phyloP scores from a whole-genome alignment of 2,113 vertebrate genomes.

The Ginglymostoma cirratum region DNA sequence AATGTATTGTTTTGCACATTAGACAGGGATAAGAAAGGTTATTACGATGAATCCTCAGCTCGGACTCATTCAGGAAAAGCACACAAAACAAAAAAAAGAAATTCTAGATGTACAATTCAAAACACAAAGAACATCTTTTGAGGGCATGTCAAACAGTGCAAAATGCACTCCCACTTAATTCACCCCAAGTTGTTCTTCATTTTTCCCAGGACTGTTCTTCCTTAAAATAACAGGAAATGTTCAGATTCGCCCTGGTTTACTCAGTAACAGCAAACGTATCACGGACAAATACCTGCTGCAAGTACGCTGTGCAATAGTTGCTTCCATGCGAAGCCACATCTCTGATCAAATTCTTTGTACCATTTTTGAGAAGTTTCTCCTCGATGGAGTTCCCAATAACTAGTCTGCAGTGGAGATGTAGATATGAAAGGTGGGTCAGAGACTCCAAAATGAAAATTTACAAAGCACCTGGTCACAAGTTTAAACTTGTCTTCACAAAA shows the following conservation, averaged over 20 bases:
- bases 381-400: constrained; percentile 88
- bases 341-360: constrained; percentile 85
- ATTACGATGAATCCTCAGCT: not conserved
- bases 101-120: not conserved
- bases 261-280: not conserved
- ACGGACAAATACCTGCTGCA: constrained; percentile 69
- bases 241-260: not conserved
- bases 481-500: not conserved
- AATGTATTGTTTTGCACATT: not conserved
- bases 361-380: constrained; percentile 86
- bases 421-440: not conserved
- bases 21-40: not conserved
- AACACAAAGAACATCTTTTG: not conserved
- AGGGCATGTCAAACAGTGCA: not conserved
- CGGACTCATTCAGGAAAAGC: not conserved
- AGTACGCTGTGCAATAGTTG: constrained; percentile 83
- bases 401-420: constrained; percentile 53
- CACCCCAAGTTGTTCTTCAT: not conserved
- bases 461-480: not conserved
- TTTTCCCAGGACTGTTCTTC: not conserved
- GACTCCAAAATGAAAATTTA: not conserved
- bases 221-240: not conserved
- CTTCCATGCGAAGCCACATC: constrained; percentile 88
- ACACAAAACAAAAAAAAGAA: not conserved
- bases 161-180: not conserved